These are phyloP conservation scores for Hypanus sabinus DNA, from an alignment of 2,113 vertebrate genomes.

Conservation along the genomic window DNA sequence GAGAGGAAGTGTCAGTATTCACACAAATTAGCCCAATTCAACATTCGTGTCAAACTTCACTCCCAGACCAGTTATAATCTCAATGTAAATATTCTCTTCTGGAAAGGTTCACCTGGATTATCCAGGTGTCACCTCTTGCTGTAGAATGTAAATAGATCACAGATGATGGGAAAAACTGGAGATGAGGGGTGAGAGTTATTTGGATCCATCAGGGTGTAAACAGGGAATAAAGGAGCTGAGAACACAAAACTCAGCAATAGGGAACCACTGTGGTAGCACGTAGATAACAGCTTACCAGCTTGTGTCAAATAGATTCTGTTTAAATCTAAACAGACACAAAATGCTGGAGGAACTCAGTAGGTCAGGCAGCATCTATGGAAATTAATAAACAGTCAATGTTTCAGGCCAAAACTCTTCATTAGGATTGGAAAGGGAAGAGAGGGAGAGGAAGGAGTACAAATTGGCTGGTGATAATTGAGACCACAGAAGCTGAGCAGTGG, in stretches of 20 bases:
- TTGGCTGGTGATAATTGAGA: too few relatives aligned
- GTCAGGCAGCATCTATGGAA: too few relatives aligned
- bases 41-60: background rate
- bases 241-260: background rate
- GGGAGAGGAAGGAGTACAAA: too few relatives aligned
- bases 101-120: background rate
- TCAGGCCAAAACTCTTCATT: too few relatives aligned
- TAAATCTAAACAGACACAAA: too few relatives aligned
- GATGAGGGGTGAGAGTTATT: background rate
- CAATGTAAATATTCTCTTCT: background rate
- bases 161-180: background rate
- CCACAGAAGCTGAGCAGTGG: too few relatives aligned
- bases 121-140: background rate
- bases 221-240: too few relatives aligned
- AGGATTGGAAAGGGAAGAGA: too few relatives aligned
- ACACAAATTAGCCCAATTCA: too few relatives aligned
- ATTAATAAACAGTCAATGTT: too few relatives aligned
- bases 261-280: background rate
- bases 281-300: slow-evolving; percentile 23
- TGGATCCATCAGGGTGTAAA: background rate
- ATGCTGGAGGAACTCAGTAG: too few relatives aligned
- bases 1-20: too few relatives aligned
- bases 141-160: background rate
- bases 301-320: background rate
- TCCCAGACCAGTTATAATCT: background rate